Conservation (phyloP, 30 jellyfish, hydroid and myxozoan species). For the Mastigias papua region DNA sequence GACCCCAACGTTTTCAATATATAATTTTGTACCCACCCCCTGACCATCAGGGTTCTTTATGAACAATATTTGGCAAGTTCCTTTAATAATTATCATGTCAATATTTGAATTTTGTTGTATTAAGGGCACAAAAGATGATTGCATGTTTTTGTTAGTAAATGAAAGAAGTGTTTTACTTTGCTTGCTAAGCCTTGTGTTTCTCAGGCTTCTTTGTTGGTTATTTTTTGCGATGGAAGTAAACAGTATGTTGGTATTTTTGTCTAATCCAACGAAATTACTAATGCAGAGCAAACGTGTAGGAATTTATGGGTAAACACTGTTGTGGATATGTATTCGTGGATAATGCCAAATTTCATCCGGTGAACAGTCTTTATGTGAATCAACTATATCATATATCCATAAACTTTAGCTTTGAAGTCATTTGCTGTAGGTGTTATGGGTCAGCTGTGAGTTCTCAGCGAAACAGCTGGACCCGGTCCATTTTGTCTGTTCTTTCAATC, state of each 20-base stretch:
- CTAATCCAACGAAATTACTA: background rate
- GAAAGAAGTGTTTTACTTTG: background rate
- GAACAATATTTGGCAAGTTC: background rate
- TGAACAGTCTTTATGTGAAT: background rate
- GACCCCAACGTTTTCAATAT: background rate
- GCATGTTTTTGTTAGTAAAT: background rate
- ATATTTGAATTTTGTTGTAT: background rate
- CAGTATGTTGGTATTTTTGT: background rate
- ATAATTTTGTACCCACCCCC: too few relatives aligned
- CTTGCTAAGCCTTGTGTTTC: background rate
- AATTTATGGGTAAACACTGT: background rate
- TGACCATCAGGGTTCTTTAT: background rate
- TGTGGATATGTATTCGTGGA: background rate
- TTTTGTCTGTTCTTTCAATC: background rate
- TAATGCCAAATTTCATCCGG: background rate
- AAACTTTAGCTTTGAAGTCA: too few relatives aligned
- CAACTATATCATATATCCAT: background rate
- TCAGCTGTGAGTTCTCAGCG: background rate
- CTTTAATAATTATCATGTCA: background rate
- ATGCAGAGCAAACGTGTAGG: background rate
- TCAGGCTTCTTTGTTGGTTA: background rate
- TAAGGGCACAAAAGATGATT: background rate
- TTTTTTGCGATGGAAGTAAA: background rate
- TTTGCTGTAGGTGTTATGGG: background rate
- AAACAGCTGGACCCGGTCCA: background rate